phyloP scores from a whole-genome alignment of 2,888 invertebrate genomes.

The Pandemis corylana region DNA sequence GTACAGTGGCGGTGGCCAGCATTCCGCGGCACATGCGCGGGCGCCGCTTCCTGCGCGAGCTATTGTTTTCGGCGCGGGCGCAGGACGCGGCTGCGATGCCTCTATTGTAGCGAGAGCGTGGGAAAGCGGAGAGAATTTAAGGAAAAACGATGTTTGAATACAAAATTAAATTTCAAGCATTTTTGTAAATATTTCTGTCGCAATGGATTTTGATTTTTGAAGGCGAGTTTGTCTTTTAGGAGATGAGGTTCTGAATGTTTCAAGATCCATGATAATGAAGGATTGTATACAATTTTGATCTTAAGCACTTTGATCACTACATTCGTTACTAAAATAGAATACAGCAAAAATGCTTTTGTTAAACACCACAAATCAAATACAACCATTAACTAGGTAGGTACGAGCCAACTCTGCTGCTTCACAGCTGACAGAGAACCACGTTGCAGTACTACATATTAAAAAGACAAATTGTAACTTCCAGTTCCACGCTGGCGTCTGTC shows the following conservation, averaged over 20 bases:
- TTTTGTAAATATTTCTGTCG: constrained; percentile 10
- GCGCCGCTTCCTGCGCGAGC: constrained; percentile 22
- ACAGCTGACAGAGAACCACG: not conserved
- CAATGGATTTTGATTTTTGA: not conserved
- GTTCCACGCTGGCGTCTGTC: constrained; percentile 92
- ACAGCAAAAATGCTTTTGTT: too few relatives aligned
- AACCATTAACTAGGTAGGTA: too few relatives aligned
- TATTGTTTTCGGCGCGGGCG: constrained; percentile 35
- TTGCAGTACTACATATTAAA: not conserved
- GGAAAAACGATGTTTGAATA: constrained; percentile 21
- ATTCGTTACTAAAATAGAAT: too few relatives aligned
- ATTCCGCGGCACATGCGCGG: constrained; percentile 11
- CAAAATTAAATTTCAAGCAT: constrained; percentile 11
- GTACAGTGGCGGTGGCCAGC: constrained; percentile 8
- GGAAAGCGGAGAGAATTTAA: constrained; percentile 36
- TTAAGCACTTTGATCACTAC: too few relatives aligned
- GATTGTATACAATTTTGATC: too few relatives aligned
- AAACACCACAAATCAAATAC: too few relatives aligned
- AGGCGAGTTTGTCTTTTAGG: too few relatives aligned
- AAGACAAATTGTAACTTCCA: constrained; percentile 67
- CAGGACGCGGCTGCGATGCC: constrained; percentile 34
- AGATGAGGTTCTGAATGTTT: too few relatives aligned
- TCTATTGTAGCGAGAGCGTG: constrained; percentile 36
- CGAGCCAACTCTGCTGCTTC: too few relatives aligned
- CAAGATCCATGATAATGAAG: too few relatives aligned